phyloP scores from a whole-genome alignment of 2,113 vertebrate genomes.

The Microtus oregoni region DNA sequence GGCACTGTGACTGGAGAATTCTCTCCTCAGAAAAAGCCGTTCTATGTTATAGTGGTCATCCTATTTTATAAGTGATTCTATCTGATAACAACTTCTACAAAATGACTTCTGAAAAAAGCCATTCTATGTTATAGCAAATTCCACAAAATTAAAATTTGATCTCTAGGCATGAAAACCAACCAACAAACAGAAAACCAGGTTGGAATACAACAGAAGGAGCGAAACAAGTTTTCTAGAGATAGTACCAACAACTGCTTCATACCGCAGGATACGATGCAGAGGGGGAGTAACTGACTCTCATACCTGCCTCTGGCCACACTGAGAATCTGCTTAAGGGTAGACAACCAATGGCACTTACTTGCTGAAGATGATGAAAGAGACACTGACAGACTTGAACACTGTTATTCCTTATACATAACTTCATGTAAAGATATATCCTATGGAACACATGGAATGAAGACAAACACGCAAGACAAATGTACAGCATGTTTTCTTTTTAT shows the following conservation, averaged over 20 bases:
- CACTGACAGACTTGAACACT: not conserved
- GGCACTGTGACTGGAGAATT: not conserved
- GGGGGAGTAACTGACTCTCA: not conserved
- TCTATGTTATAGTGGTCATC: not conserved
- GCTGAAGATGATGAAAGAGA: constrained; percentile 38
- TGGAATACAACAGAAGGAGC: constrained; percentile 37
- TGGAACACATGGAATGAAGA: constrained; percentile 74
- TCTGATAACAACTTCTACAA: not conserved
- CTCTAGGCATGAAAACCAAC: not conserved
- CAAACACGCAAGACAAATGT: constrained; percentile 78
- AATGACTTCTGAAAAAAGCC: not conserved
- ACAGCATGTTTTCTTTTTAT: constrained; percentile 66
- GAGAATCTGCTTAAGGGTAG: constrained; percentile 8
- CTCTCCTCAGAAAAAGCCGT: not conserved
- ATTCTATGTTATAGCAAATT: not conserved
- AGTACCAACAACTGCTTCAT: not conserved
- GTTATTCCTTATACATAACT: constrained; percentile 20
- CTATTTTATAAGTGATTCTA: not conserved
- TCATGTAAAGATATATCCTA: not conserved
- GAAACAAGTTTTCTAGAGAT: not conserved
- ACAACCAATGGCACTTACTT: not conserved
- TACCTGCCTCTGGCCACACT: not conserved
- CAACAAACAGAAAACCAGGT: not conserved
- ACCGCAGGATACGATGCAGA: not conserved
- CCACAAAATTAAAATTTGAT: constrained; percentile 32